Base-by-base conservation (phyloP, 2,113 vertebrate species). In the Clarias magur region DNA sequence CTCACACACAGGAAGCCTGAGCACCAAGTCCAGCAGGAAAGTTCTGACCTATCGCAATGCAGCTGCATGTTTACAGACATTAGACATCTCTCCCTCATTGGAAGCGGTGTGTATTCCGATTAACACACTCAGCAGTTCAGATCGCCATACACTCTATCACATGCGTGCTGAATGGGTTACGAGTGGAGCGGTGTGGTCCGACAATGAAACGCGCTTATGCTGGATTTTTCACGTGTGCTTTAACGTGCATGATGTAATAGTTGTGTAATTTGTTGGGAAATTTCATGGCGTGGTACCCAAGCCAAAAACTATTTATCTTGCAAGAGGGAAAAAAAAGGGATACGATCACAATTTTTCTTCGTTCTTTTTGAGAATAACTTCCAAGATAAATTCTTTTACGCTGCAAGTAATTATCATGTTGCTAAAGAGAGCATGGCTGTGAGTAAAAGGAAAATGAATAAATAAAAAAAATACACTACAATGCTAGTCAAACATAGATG, bases 1-100 rank as follows among this genome's bases (percentile, higher is more conserved):
- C 88, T 90, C 72, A 78, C 60, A 80, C 59, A 88, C 53, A 82
- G 54, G 38, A 57, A 86, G 82, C 65, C 83, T 85, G 54, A 81
- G 83, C 83, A 82, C 48, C 65, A 87, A 93, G 91, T 91, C 72
- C 86, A 80, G 84, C 84, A 87, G 75, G 25, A 70, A 59, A 72
- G 65, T 21, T 73, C 57, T 56, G 82, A 63, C 76, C 85, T 68
- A 73, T 63, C 67, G n/a, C 67, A 59, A 70, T 62, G 82, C 62
- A 72, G 80, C 84, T 78, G 80, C 27, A 53, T 86, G 80, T 89
- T 82, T 86, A 86, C 27, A 79, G 72, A 85, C 53, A 80, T 67
- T 59, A 63, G 30, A 86, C 16, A 12, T 67, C 42, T 68, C n/a
- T 23, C 21, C 17, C 56, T 65, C 57, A 17, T 76, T 53, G n/a